phyloP scores from a whole-genome alignment of 2,797 vertebrate genomes.

The Phoxinus dragarum region DNA sequence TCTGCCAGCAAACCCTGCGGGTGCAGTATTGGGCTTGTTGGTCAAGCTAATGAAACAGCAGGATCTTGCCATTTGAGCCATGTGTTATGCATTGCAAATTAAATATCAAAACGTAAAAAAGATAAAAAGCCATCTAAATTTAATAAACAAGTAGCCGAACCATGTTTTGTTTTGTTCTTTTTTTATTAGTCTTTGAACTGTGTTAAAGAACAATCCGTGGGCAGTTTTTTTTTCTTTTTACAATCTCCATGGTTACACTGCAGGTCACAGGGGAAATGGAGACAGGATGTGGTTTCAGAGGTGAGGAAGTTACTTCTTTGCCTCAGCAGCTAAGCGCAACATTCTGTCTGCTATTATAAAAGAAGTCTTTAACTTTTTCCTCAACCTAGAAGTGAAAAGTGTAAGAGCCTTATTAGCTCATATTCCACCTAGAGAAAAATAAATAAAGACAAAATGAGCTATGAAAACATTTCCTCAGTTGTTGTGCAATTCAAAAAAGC shows the following conservation, averaged over 20 bases:
- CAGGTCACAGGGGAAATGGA: slow-evolving; percentile 40
- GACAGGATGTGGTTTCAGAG: slow-evolving; percentile 48
- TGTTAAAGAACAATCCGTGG: neutral
- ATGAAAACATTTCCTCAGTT: neutral
- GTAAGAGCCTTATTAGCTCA: neutral
- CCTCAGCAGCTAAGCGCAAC: neutral
- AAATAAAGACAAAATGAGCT: neutral
- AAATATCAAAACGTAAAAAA: neutral
- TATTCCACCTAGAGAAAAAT: neutral
- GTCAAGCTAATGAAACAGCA: neutral
- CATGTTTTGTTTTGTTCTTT: neutral
- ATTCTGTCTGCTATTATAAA: neutral
- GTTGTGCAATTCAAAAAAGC: neutral
- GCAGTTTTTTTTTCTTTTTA: neutral
- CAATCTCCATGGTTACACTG: slow-evolving; percentile 31
- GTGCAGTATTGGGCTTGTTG: neutral
- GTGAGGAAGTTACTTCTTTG: slow-evolving; percentile 48
- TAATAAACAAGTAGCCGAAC: neutral
- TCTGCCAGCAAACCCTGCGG: neutral
- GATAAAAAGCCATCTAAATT: neutral
- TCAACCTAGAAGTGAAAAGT: neutral
- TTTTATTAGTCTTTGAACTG: neutral
- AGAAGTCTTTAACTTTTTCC: neutral
- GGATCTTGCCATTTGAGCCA: neutral
- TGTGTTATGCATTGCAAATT: neutral